Evolutionary conservation across 2,797 vertebrate genomes (phyloP), one percentile per base, ranked within the genome.

Genomic region (Lacerta agilis): DNA sequence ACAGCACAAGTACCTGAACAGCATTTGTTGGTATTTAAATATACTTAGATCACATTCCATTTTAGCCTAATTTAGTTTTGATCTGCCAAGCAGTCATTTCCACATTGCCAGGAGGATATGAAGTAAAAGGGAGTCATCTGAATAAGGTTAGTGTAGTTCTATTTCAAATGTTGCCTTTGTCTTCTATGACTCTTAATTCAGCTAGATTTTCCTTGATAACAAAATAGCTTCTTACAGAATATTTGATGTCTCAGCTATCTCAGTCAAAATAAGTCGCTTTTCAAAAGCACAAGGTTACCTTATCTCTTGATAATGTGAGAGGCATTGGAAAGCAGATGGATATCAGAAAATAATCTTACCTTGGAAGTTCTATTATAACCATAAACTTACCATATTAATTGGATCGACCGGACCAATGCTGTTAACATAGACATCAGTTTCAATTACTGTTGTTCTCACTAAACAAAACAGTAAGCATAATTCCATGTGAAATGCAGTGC

Each of bases 321-420:
- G 45, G 85, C 66, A 80, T 20, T 61, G 49, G 29, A 33, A 86
- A 72, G 36, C 2, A 17, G 27, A n/a, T 66, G 38, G 4, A 69
- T 33, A 67, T 20, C 0, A 38, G 29, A 43, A 61, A 58, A 72
- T 69, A 80, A 36, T 29, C 86, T 87, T 87, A 87, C 80, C 73
- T 77, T 83, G 17, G 61, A 13, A 27, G 64, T 69, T 87, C 36
- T 82, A 61, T 73, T 75, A 80, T 86, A 93, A 73, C 89, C 7
- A 81, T 86, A 90, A 58, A 97, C 98, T 98, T 94, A 99, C 98
- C 98, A 99, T 99, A 93, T 99, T 99, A 93, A 99, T 99, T 77
- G 98, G 98, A 95, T 99, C 98, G 66, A 99, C 98, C 33, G 98
- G 98, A 94, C 98, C 98, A 76, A 99, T 99, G 94, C 98, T 99